Evolutionary conservation across 2,888 invertebrate genomes (phyloP).

Genomic region (Athetis lepigone): DNA sequence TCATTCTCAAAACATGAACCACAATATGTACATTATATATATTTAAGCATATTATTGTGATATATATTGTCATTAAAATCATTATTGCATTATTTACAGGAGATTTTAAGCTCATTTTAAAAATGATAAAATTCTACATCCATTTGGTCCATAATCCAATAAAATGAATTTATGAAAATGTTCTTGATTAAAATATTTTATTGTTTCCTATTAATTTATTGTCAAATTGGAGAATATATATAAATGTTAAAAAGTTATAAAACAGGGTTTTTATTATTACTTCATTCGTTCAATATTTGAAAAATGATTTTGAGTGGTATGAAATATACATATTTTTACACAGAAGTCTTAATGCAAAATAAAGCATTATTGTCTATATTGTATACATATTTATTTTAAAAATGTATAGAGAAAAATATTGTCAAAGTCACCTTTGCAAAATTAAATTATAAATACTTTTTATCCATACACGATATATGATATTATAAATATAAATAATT

Average conservation of each 20-base stretch:
- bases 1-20: constrained; percentile 17
- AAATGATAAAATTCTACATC: constrained; percentile 59
- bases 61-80: constrained; percentile 60
- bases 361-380: constrained; percentile 54
- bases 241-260: neutral
- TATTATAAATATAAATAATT: constrained; percentile 16
- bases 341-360: constrained; percentile 16
- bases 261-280: no score
- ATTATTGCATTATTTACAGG: constrained; percentile 53
- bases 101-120: constrained; percentile 66
- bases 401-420: constrained; percentile 76
- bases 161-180: constrained; percentile 50
- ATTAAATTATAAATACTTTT: constrained; percentile 42
- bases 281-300: no score
- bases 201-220: constrained; percentile 1
- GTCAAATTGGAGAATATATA: constrained; percentile 1
- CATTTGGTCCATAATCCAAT: constrained; percentile 72
- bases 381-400: constrained; percentile 46
- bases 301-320: neutral
- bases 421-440: constrained; percentile 85
- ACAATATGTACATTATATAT: constrained; percentile 37
- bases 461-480: constrained; percentile 4
- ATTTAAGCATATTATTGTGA: constrained; percentile 52
- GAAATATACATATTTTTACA: neutral
- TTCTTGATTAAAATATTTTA: constrained; percentile 55